Evolutionary conservation across 2,113 vertebrate species (phyloP), one percentile per base, ranked within the genome.

Genomic region (Danionella cerebrum): DNA sequence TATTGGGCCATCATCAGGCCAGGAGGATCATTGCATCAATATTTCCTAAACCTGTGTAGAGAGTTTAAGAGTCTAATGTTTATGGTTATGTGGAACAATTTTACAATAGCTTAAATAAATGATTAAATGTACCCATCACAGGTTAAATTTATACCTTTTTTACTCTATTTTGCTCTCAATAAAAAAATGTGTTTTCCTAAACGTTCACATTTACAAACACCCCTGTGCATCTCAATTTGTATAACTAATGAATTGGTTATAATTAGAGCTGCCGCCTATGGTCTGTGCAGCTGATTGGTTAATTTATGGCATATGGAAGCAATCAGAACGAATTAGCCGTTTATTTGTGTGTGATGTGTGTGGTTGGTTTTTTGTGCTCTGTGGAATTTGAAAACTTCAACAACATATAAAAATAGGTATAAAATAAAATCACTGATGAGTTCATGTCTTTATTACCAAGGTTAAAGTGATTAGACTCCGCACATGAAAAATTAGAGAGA

Each of bases 221-320:
- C 51, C 35, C 2, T 6, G 19, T 3, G 14, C 14, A 27, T 60
- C 25, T 41, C 19, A 14, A 5, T 31, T 63, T 35, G 4, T 14
- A 33, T 31, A 70, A n/a, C 69, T 75, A 78, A 83, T 73, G 74
- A 75, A 78, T 71, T 85, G 79, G 82, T 25, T 47, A 21, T 55
- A 57, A 36, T 57, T 57, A 57, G 35, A 4, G 12, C 18, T 38
- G 53, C 53, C 19, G 19, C 33, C 53, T 38, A 31, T 38, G 33
- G 5, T 57, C 53, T 36, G 21, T 18, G 25, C 31, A 58, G 25
- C 27, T 33, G 59, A 25, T 83, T 80, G 79, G 79, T 78, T 87
- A 83, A 88, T 85, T 83, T 76, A 51, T 16, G 74, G 74, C 87
- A 86, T 84, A 84, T 78, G 83, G 78, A 74, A 79, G 70, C 76